Evolutionary conservation across 1,140 invertebrate genomes (phyloP), one percentile per base, ranked within the genome.

Genomic region (Drosophila eugracilis): DNA sequence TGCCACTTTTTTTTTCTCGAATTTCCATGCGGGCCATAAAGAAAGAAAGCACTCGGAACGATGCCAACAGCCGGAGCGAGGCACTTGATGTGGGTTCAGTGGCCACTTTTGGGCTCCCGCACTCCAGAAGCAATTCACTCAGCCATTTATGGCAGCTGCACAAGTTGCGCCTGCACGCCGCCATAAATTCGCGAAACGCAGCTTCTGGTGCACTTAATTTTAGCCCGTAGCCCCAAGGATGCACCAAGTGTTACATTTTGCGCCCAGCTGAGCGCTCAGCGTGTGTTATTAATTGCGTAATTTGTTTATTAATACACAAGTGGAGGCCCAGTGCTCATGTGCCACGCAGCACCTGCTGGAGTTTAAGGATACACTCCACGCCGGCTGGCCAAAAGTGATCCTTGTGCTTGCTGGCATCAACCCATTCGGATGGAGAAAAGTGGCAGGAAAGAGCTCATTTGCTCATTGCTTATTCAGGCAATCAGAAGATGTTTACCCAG

Each of bases 251-350:
- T 59, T 63, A 58, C 67, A 84, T 67, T 73, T 85, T 72, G 75
- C 72, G 60, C 81, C 75, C 81, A 86, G 78, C 77, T 86, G 81
- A 71, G 81, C 58, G 70, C 81, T 77, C 77, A 85, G 45, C 75
- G 83, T 67, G 81, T 85, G 81, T 86, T 70, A 85, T 86, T 85
- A 85, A 85, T 86, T 85, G 77, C 78, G 81, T 86, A 77, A 86
- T 81, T 75, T 77, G 81, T 80, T 80, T 86, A 86, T 85, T 80
- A 85, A 85, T 85, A 85, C 59, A 44, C 80, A 80, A 73, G 21
- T n/a, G n/a, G n/a, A n/a, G n/a, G n/a, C n/a, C n/a, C 73, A 48
- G 22, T 50, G 73, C 42, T 42, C 49, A 69, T 52, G 30, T 39
- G 50, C 34, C 41, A 19, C 14, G n/a, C 6, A 36, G 24, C 63